Evolutionary conservation across 2,888 invertebrate genomes (phyloP).

Genomic region (Mimumesa dahlbomi): DNA sequence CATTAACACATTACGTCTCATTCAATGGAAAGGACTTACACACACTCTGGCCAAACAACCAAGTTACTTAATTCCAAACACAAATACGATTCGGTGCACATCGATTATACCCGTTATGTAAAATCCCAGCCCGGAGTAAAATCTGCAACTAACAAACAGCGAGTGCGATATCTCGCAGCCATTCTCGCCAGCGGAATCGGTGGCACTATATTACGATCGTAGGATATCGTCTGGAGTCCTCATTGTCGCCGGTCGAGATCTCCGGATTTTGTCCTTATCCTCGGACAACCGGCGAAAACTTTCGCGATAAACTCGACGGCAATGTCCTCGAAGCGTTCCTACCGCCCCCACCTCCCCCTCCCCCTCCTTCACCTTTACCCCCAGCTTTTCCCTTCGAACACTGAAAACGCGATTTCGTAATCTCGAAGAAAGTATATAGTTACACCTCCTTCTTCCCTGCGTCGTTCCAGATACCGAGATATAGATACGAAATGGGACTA

Average conservation of each 20-base stretch:
- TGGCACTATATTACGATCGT: conserved; percentile 51
- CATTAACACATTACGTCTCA: too few species aligned
- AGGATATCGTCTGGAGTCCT: conserved; percentile 51
- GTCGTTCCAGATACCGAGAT: conserved; percentile 50
- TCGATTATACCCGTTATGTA: too few species aligned
- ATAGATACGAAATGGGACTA: conserved; percentile 45
- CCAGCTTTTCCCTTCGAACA: conserved; percentile 42
- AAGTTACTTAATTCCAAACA: too few species aligned
- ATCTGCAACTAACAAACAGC: conserved; percentile 26
- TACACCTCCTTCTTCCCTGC: conserved; percentile 40
- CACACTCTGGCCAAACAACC: too few species aligned
- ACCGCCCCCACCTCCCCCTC: conserved; percentile 11
- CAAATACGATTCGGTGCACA: too few species aligned
- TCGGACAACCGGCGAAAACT: conserved; percentile 61
- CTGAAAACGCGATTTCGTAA: conserved; percentile 58
- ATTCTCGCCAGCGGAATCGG: conserved; percentile 43
- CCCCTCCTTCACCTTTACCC: not conserved
- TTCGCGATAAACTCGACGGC: conserved; percentile 56
- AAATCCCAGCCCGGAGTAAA: conserved; percentile 8
- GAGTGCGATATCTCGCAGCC: conserved; percentile 40
- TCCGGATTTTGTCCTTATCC: conserved; percentile 59
- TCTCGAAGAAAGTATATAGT: conserved; percentile 57
- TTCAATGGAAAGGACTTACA: too few species aligned
- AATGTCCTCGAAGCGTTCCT: conserved; percentile 39
- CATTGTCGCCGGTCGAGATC: conserved; percentile 57